Base-by-base conservation (phyloP, 2,888 invertebrate genomes). In the Athetis lepigone region DNA sequence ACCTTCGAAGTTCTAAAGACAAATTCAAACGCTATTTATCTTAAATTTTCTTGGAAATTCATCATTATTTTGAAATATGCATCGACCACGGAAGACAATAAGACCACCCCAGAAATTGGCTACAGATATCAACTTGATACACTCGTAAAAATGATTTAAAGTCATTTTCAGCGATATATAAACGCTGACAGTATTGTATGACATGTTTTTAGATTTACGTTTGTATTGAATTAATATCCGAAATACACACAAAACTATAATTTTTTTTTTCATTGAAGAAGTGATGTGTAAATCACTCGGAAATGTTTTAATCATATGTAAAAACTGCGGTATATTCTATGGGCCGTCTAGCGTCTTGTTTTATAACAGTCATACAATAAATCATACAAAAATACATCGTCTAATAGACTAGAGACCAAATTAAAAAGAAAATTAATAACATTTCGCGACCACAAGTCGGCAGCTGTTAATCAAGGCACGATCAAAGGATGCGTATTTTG, bases 381-480 rank as follows among this genome's bases (percentile, higher is more conserved):
- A 91, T 92, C 89, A 90, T 83, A 85, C 65, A 73, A 86, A 90
- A 90, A 88, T 87, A 90, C 83, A 85, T 71, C 67, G 65, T 85
- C 75, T 87, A 87, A 86, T 88, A 88, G 85, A 88, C 84, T 84
- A 80, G 85, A 78, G 85, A 83, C 88, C 74, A 88, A 91, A 93
- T 95, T 92, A 92, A 94, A 95, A 95, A 94, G 85, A 92, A 90
- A 88, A 94, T 94, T 93, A 93, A 93, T 93, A 92, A 87, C 87
- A 88, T 91, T 92, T 91, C 89, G 89, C 90, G 88, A 85, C 81
- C 83, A 85, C 84, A 88, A 85, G 89, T 87, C 90, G 83, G 85
- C 82, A 81, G 91, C 85, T 87, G 92, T 95, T 94, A 91, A 94
- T 95, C 95, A 93, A 90, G 84, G 66, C 81, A 85, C 87, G 94